Conservation (phyloP, 2,113 vertebrate species). For the Synodontis membranacea region DNA sequence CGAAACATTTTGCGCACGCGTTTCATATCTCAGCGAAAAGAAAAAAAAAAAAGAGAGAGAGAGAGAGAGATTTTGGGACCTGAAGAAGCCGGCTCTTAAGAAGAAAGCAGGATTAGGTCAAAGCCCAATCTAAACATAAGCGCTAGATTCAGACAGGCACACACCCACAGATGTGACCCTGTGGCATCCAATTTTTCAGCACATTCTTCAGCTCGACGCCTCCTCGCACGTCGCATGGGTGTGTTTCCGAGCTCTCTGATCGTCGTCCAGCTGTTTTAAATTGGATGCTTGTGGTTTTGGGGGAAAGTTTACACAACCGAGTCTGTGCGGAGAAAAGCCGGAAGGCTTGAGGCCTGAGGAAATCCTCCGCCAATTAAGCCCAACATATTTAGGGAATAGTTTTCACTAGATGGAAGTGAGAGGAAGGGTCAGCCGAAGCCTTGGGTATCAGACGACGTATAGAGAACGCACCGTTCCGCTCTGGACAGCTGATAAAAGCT, state of each 20-base stretch:
- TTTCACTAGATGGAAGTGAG: slow-evolving; percentile 36
- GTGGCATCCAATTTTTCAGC: slow-evolving; percentile 14
- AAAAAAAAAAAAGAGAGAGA: no score
- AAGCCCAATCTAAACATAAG: slow-evolving; percentile 6
- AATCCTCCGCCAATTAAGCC: slow-evolving; percentile 29
- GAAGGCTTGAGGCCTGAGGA: slow-evolving; percentile 53
- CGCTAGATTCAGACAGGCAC: neutral
- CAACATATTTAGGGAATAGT: slow-evolving; percentile 43
- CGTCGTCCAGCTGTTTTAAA: slow-evolving; percentile 76
- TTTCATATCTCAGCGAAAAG: neutral
- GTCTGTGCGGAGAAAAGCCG: slow-evolving; percentile 57
- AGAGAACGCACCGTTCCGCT: slow-evolving; percentile 63
- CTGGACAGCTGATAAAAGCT: slow-evolving; percentile 56
- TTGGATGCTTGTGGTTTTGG: slow-evolving; percentile 62
- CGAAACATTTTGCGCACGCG: neutral
- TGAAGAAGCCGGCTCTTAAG: neutral
- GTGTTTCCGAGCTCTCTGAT: slow-evolving; percentile 68
- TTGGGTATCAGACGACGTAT: neutral
- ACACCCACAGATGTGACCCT: neutral
- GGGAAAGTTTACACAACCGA: slow-evolving; percentile 64
- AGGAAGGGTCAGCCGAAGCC: slow-evolving; percentile 39
- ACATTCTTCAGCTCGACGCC: slow-evolving; percentile 56
- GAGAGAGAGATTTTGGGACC: no score
- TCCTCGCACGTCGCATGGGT: slow-evolving; percentile 63
- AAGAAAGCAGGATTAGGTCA: neutral